Percentiles rank a stretch among this genome's conserved stretches.
Evolutionary conservation across 2,113 vertebrate species (phyloP).

Genomic region (Pterophyllum scalare): DNA sequence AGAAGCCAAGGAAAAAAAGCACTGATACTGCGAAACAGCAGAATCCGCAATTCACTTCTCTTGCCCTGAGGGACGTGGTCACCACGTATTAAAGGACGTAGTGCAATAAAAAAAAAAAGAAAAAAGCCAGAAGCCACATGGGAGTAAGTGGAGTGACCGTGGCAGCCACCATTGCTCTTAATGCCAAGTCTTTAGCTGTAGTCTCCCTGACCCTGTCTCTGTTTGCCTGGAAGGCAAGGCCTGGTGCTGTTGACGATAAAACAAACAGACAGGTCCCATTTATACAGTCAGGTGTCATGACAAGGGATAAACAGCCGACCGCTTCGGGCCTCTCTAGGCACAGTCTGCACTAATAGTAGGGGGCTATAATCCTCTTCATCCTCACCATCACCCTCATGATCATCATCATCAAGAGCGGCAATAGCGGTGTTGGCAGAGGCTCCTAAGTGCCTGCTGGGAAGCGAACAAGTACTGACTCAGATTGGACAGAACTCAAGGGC

Average conservation of each 20-base stretch:
- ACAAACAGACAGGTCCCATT: constrained; percentile 77
- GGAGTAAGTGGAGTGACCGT: constrained; percentile 76
- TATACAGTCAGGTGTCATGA: constrained; percentile 81
- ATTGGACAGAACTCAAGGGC: constrained; percentile 68
- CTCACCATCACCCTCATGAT: constrained; percentile 57
- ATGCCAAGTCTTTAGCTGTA: constrained; percentile 68
- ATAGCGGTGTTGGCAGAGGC: constrained; percentile 56
- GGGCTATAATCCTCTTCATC: constrained; percentile 66
- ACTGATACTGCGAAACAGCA: constrained; percentile 52
- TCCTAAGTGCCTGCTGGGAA: constrained; percentile 63
- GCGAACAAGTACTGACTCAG: constrained; percentile 56
- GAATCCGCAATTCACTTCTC: constrained; percentile 56
- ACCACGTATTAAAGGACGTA: constrained; percentile 53
- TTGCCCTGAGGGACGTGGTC: constrained; percentile 49
- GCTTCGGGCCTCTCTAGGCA: constrained; percentile 53
- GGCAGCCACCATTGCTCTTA: constrained; percentile 75
- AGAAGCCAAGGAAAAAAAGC: constrained; percentile 3
- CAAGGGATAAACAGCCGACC: constrained; percentile 70
- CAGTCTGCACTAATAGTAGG: constrained; percentile 54
- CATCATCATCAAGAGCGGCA: constrained; percentile 61
- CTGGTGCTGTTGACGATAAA: constrained; percentile 70
- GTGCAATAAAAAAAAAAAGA: constrained; percentile 41
- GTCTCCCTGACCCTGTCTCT: constrained; percentile 71
- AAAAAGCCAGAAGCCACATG: constrained; percentile 70
- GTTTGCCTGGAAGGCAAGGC: constrained; percentile 73